These are phyloP conservation scores for Orthosia incerta DNA, from an alignment of 2,888 invertebrate species.

Conservation along the genomic window DNA sequence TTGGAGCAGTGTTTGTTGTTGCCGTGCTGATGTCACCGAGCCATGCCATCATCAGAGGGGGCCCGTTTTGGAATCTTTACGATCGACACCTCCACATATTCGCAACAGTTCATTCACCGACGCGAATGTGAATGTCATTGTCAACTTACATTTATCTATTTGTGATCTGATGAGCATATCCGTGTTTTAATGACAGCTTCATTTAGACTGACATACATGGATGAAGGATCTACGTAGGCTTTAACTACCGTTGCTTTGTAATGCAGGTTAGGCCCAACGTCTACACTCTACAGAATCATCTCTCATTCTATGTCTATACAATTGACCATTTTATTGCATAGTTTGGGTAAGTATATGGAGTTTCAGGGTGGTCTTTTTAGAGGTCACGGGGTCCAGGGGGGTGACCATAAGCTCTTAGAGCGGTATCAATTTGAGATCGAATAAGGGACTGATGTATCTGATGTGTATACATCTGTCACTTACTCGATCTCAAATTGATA, in stretches of 20 bases:
- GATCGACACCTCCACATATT: slow-evolving; percentile 88
- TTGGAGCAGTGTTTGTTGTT: slow-evolving; percentile 78
- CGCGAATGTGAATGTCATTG: slow-evolving; percentile 81
- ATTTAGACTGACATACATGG: slow-evolving; percentile 41
- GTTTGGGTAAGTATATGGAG: too few relatives aligned
- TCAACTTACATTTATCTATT: slow-evolving; percentile 80
- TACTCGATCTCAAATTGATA: too few relatives aligned
- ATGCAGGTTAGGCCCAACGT: not conserved
- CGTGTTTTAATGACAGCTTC: slow-evolving; percentile 66
- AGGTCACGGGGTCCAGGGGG: too few relatives aligned
- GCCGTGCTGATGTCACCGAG: slow-evolving; percentile 85
- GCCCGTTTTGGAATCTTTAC: slow-evolving; percentile 88
- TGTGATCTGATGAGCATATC: slow-evolving; percentile 69
- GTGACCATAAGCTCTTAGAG: too few relatives aligned
- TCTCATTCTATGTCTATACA: too few relatives aligned
- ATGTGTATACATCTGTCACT: too few relatives aligned
- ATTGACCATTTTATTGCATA: too few relatives aligned
- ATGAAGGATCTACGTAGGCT: slow-evolving; percentile 37
- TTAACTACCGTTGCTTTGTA: slow-evolving; percentile 39
- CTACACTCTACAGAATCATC: not conserved
- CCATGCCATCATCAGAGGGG: slow-evolving; percentile 81
- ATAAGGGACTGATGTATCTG: too few relatives aligned
- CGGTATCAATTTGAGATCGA: too few relatives aligned
- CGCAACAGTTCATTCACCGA: slow-evolving; percentile 87
- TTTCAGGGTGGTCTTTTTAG: too few relatives aligned